Conservation (phyloP, 2,888 invertebrate genomes). For the Heteropelma amictum region DNA sequence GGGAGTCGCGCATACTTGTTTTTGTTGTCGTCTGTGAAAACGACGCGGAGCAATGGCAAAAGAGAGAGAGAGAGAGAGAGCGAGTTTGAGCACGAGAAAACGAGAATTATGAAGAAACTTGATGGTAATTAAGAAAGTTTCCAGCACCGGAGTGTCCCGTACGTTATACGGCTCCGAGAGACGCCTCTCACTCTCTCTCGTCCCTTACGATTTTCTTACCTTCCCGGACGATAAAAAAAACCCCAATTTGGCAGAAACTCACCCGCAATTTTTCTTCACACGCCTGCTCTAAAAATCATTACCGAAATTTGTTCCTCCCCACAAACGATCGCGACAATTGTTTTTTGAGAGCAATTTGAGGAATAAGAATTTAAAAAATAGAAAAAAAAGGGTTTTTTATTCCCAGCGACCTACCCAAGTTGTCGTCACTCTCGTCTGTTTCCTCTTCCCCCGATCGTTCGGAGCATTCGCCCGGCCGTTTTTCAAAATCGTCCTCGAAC, state of each 20-base stretch:
- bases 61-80: slow-evolving; percentile 12
- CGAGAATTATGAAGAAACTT: slow-evolving; percentile 52
- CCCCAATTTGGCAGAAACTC: too few relatives aligned
- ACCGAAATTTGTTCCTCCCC: too few relatives aligned
- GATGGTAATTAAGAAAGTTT: slow-evolving; percentile 52
- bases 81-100: slow-evolving; percentile 26
- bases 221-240: too few relatives aligned
- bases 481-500: slow-evolving; percentile 63
- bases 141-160: slow-evolving; percentile 10
- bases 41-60: background rate
- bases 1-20: slow-evolving; percentile 21
- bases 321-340: too few relatives aligned
- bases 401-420: slow-evolving; percentile 62
- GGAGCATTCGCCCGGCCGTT: slow-evolving; percentile 51
- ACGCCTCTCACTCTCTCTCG: slow-evolving; percentile 6
- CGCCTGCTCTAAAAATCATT: too few relatives aligned
- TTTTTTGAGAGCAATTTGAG: too few relatives aligned
- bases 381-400: too few relatives aligned
- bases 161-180: slow-evolving; percentile 33
- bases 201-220: background rate
- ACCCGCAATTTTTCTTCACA: too few relatives aligned
- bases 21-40: slow-evolving; percentile 11
- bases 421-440: slow-evolving; percentile 61
- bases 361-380: too few relatives aligned
- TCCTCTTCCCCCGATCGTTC: slow-evolving; percentile 56